Conservation (phyloP, 2,797 vertebrate genomes). For the Phoebastria nigripes region DNA sequence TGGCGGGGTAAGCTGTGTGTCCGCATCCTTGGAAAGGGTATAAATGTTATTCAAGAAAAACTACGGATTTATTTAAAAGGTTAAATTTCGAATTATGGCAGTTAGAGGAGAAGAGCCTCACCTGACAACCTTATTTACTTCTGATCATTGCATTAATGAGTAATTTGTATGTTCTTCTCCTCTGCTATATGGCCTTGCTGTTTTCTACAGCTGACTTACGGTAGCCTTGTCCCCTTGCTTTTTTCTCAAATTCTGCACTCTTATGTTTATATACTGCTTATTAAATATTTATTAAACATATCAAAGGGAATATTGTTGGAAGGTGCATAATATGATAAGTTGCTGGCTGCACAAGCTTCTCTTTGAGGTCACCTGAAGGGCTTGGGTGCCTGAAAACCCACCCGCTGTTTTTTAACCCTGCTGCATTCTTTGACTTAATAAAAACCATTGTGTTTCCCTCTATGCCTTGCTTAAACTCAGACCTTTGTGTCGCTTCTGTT, state of each 20-base stretch:
- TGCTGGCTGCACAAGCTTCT: not conserved
- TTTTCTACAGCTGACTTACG: not conserved
- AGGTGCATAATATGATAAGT: not conserved
- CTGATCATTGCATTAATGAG: not conserved
- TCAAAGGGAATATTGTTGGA: not conserved
- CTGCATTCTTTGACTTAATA: not conserved
- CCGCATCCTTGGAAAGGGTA: not conserved
- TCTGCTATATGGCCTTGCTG: not conserved
- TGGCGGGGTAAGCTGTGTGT: not conserved
- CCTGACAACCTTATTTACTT: not conserved
- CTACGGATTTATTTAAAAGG: not conserved
- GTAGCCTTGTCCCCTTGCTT: not conserved
- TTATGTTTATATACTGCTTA: not conserved
- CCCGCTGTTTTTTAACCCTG: not conserved
- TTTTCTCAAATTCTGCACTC: not conserved
- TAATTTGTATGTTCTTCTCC: not conserved
- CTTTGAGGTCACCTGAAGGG: not conserved
- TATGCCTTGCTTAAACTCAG: not conserved
- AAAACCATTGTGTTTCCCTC: not conserved
- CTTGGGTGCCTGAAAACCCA: not conserved
- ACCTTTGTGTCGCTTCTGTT: not conserved
- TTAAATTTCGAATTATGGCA: not conserved
- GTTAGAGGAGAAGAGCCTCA: not conserved
- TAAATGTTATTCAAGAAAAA: not conserved
- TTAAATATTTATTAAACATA: not conserved